Percentiles rank a stretch among this genome's conserved stretches.
Evolutionary conservation across 1,140 invertebrate genomes (phyloP).

Genomic region (Lepidurus arcticus): DNA sequence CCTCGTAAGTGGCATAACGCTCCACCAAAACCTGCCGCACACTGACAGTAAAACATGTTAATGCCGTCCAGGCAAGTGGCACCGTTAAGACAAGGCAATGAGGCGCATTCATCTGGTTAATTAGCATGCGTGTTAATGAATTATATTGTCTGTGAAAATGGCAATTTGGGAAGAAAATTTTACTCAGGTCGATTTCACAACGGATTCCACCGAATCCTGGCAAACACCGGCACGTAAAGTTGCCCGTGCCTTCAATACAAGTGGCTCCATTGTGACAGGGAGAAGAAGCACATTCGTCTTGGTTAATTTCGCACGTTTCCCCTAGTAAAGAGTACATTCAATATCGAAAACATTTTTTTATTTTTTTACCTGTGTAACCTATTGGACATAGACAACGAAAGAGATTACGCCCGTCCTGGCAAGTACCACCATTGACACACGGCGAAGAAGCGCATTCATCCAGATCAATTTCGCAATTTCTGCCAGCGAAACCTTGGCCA

Average conservation of each 20-base stretch:
- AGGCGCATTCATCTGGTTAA: slow-evolving; percentile 39
- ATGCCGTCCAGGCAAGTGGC: slow-evolving; percentile 61
- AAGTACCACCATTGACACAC: slow-evolving; percentile 52
- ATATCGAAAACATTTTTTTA: slow-evolving; percentile 47
- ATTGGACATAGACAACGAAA: slow-evolving; percentile 70
- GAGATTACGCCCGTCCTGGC: slow-evolving; percentile 64
- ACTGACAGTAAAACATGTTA: slow-evolving; percentile 66
- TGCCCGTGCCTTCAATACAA: slow-evolving; percentile 37
- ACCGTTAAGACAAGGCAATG: slow-evolving; percentile 47
- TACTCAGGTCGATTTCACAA: slow-evolving; percentile 37
- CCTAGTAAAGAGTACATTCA: slow-evolving; percentile 36
- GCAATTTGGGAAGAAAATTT: background rate
- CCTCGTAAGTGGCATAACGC: slow-evolving; percentile 52
- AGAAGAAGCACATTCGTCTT: slow-evolving; percentile 41
- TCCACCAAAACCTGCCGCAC: slow-evolving; percentile 64
- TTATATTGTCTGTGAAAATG: background rate
- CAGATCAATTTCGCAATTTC: slow-evolving; percentile 40
- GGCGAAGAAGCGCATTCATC: slow-evolving; percentile 40
- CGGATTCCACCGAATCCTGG: slow-evolving; percentile 32
- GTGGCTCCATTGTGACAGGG: slow-evolving; percentile 38
- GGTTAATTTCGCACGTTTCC: slow-evolving; percentile 33
- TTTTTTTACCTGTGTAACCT: slow-evolving; percentile 76
- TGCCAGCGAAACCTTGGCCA: slow-evolving; percentile 37
- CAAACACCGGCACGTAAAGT: slow-evolving; percentile 32
- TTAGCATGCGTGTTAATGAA: slow-evolving; percentile 36